Conservation (phyloP, 2,888 invertebrate genomes). For the Cryptus viduatorius region DNA sequence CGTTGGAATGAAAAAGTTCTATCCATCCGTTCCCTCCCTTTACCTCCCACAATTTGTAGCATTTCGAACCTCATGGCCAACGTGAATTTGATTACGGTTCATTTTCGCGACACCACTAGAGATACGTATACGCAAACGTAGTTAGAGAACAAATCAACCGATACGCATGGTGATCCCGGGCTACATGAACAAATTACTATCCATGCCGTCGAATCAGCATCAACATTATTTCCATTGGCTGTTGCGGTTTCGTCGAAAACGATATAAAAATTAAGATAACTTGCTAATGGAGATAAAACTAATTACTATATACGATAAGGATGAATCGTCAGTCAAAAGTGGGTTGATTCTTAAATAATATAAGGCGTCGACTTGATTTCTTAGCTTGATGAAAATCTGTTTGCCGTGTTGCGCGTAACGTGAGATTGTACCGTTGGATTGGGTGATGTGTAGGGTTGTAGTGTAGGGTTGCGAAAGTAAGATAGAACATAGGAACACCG, state of each 20-base stretch:
- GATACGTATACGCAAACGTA: constrained; percentile 1
- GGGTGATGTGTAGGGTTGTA: constrained; percentile 30
- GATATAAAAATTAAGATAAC: constrained; percentile 7
- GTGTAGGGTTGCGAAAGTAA: constrained; percentile 2
- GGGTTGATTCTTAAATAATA: constrained; percentile 1
- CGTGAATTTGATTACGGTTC: constrained; percentile 55
- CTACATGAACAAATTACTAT: constrained; percentile 46
- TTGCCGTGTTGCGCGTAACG: constrained; percentile 1
- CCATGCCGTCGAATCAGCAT: not conserved
- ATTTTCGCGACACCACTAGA: constrained; percentile 44
- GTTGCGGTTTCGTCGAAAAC: constrained; percentile 1
- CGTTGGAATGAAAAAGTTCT: constrained; percentile 68
- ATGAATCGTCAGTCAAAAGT: no score
- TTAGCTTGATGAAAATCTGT: constrained; percentile 29
- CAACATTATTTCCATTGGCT: constrained; percentile 14
- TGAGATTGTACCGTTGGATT: constrained; percentile 23
- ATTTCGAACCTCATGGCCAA: not conserved
- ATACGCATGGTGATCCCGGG: not conserved
- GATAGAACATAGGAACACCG: not conserved
- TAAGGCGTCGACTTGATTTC: constrained; percentile 15
- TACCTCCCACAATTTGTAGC: constrained; percentile 50
- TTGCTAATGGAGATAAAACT: constrained; percentile 18
- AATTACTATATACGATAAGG: not conserved
- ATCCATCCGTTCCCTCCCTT: not conserved
- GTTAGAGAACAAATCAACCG: constrained; percentile 28